These are phyloP conservation scores for Sympetrum striolatum DNA, from an alignment of 2,888 invertebrate genomes.

Conservation along the genomic window DNA sequence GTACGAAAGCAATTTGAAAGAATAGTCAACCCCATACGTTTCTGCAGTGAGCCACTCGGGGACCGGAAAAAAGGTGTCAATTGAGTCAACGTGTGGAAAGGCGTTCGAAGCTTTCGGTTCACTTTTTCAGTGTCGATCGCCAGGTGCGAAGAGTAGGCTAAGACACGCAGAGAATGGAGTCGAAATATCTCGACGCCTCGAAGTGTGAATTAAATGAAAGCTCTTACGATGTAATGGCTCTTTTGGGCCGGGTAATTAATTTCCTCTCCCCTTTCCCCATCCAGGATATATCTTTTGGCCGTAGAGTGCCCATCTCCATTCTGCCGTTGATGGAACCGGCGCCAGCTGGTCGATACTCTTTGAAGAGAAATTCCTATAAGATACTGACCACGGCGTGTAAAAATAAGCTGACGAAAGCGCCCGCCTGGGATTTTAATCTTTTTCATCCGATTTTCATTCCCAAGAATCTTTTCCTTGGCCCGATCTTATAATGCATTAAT, in stretches of 20 bases:
- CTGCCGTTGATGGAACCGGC: not conserved
- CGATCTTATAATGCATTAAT: too few relatives aligned
- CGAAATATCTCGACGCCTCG: conserved; percentile 10
- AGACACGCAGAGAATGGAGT: not conserved
- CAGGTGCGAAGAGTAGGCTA: not conserved
- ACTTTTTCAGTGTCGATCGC: not conserved
- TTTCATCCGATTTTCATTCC: not conserved
- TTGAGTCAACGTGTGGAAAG: not conserved
- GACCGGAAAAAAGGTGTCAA: not conserved
- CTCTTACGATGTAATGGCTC: not conserved
- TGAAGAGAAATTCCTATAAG: not conserved
- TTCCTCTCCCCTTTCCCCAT: not conserved
- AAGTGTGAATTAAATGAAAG: conserved; percentile 22
- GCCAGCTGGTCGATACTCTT: not conserved
- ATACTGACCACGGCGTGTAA: not conserved
- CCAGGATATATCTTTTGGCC: not conserved
- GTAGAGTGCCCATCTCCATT: not conserved
- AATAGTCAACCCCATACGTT: not conserved
- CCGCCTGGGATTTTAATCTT: not conserved
- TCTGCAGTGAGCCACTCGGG: not conserved
- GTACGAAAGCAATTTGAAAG: not conserved
- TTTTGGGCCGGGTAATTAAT: conserved; percentile 2
- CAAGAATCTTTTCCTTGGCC: too few relatives aligned
- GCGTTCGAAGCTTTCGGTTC: not conserved
- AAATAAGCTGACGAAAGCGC: not conserved